Conservation (phyloP, 2,888 invertebrate species). For the Iphiclides podalirius region DNA sequence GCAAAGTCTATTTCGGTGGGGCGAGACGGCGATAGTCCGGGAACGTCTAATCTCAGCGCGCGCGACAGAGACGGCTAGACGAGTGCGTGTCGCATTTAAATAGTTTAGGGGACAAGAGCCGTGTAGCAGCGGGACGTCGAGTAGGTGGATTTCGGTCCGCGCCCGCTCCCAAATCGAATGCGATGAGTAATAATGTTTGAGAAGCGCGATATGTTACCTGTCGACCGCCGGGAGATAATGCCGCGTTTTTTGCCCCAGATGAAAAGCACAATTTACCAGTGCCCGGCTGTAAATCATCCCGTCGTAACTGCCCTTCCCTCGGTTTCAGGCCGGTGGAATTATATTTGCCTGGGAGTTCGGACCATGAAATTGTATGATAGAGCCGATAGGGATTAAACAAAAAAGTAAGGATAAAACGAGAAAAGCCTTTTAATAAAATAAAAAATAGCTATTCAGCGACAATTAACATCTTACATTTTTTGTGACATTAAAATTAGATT, state of each 20-base stretch:
- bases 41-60: conserved; percentile 50
- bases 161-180: conserved; percentile 76
- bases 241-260: conserved; percentile 56
- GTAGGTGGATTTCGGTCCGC: conserved; percentile 78
- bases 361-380: conserved; percentile 36
- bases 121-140: conserved; percentile 76
- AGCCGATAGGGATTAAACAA: conserved; percentile 12
- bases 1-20: conserved; percentile 79
- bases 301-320: conserved; percentile 50
- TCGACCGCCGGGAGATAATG: conserved; percentile 72
- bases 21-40: conserved; percentile 58
- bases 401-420: neutral
- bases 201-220: conserved; percentile 80
- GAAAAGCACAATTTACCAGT: conserved; percentile 78
- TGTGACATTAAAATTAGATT: too few species aligned
- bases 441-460: too few species aligned
- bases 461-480: too few species aligned
- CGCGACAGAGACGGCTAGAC: conserved; percentile 63
- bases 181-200: conserved; percentile 80
- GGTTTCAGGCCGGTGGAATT: conserved; percentile 71
- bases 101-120: conserved; percentile 79
- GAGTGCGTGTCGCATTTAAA: conserved; percentile 74
- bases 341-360: conserved; percentile 42
- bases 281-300: conserved; percentile 66
- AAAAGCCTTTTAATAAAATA: too few species aligned